Evolutionary conservation across 2,888 invertebrate genomes (phyloP), one percentile per base, ranked within the genome.

Genomic region (Papilio demoleus): DNA sequence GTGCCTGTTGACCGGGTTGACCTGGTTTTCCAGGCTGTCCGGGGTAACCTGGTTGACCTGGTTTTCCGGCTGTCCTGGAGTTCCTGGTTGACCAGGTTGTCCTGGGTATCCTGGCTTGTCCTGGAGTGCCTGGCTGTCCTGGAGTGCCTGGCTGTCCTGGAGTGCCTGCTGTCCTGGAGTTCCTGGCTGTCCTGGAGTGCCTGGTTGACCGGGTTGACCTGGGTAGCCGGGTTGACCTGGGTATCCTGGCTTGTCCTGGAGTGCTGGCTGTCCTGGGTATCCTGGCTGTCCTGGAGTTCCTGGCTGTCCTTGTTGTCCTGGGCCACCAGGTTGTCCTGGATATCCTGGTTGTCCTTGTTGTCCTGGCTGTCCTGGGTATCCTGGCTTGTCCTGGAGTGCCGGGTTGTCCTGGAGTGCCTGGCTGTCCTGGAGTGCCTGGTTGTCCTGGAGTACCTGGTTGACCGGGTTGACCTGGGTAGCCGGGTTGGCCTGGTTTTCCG

Each of bases 161-260:
- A n/a, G 81, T 87, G 53, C 90, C 93, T 0, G 94, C 22, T 67
- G 76, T 4, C 79, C 78, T 68, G 90, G 89, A 4, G 73, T 68
- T 24, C 70, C 75, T 22, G 88, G 77, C 45, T 73, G 70, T 59
- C 81, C 81, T 69, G 82, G 80, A 11, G 64, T 59, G 3, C 71
- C 68, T 45, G 72, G 71, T 9, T 63, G 40, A 59, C 75, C 70
- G 19, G 67, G 65, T 1, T 17, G 8, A 67, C 68, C 71, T 0
- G 70, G 68, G 11, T 70, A 53, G 72, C 73, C 73, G 24, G 73
- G 63, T 2, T 12, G 53, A 42, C 79, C 78, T 5, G 77, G 76
- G 0, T 73, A 67, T 56, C 79, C 80, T 14, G 74, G n/a, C n/a
- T n/a, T n/a, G 76, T 9, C 76, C 64, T n/a, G n/a, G n/a, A n/a